Percentiles rank a stretch among this genome's conserved stretches.
These are phyloP conservation scores for Aselliscus stoliczkanus DNA, from an alignment of 2,797 vertebrate species.

Conservation along the genomic window DNA sequence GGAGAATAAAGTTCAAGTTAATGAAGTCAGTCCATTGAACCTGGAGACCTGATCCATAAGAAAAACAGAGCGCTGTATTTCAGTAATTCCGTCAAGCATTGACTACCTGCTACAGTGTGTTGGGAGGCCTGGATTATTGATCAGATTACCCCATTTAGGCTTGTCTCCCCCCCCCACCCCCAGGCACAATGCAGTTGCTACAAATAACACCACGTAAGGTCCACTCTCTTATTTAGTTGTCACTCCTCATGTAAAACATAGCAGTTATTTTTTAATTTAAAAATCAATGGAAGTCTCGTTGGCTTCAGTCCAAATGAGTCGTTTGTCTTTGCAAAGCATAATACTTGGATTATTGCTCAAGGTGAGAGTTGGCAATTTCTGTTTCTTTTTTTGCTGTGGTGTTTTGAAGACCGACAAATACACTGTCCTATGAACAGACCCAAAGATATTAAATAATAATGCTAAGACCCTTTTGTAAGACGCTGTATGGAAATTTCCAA, in stretches of 20 bases:
- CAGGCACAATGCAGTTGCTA: constrained; percentile 60
- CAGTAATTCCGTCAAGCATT: constrained; percentile 79
- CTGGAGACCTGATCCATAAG: constrained; percentile 69
- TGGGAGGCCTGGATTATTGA: constrained; percentile 83
- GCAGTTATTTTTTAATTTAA: constrained; percentile 86
- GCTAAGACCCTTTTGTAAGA: background rate
- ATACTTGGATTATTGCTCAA: constrained; percentile 69
- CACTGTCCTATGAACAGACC: background rate
- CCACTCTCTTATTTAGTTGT: constrained; percentile 80
- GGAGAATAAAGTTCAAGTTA: constrained; percentile 78
- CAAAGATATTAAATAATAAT: background rate
- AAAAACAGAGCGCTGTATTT: constrained; percentile 71
- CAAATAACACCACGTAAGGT: constrained; percentile 80
- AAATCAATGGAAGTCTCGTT: constrained; percentile 81
- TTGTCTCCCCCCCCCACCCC: constrained; percentile 50
- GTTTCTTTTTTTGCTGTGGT: background rate
- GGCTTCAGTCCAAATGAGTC: constrained; percentile 80
- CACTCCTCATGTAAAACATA: constrained; percentile 82
- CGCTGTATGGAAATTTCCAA: background rate
- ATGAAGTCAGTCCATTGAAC: constrained; percentile 78
- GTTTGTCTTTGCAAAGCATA: constrained; percentile 78
- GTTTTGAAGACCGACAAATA: constrained; percentile 12
- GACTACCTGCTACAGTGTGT: constrained; percentile 81
- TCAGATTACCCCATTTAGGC: constrained; percentile 76
- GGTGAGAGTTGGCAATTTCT: constrained; percentile 67